Evolutionary conservation across 1,140 invertebrate species (phyloP), one percentile per base, ranked within the genome.

Genomic region (Sitodiplosis mosellana): DNA sequence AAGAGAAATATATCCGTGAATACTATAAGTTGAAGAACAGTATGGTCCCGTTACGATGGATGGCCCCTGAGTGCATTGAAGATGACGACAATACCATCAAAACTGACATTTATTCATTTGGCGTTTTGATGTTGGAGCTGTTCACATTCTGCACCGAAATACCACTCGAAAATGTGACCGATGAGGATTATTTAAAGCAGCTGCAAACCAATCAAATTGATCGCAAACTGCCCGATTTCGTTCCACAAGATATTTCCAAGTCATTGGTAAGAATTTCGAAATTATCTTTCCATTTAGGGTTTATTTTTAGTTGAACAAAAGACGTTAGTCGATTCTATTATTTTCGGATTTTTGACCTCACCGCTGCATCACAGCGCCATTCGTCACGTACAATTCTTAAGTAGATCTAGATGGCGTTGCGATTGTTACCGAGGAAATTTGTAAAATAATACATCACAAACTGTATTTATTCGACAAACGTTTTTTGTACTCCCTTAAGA

Each of bases 51-150:
- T 60, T 90, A 11, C 71, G 90, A 51, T 94, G 90, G 90, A 58
- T 93, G 56, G 82, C 90, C 0, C 76, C 79, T 17, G 91, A 96
- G 64, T 87, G 85, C 1, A 80, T 89, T 1, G 73, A 84, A 51
- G 87, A 93, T 64, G 87, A 90, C 52, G 87, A 91, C 52, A 93
- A 84, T 60, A 91, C 89, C 1, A 87, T 83, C 4, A 90, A 94
- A 60, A 92, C 87, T 60, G 92, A 96, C 63, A 85, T 94, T 0
- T 97, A 89, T 70, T 83, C 88, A 50, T 95, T 82, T 60, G 88
- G 82, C 0, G 84, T 84, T 14, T 70, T 93, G 1, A 75, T 89
- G 20, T 95, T 88, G 87, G 92, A 97, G 65, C 66, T 74, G 45
- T 65, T 60, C 54, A 64, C 56, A 61, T 78, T 81, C 48, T 80